Base-by-base conservation (phyloP, 2,797 vertebrate genomes). In the Molossus alvarezi region DNA sequence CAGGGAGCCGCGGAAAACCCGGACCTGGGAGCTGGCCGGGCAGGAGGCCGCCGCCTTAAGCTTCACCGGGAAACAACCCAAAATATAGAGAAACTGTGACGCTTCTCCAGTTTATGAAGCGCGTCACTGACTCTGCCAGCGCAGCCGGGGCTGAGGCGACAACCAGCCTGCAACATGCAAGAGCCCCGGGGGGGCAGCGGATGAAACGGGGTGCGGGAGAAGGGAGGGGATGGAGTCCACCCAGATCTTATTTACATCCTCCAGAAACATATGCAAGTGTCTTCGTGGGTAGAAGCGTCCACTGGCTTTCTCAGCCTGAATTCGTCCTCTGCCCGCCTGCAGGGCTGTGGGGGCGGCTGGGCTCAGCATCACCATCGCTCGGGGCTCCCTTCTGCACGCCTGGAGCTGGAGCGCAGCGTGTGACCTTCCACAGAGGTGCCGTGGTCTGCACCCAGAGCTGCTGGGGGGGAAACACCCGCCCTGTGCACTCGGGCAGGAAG, bases 381-480 rank as follows among this genome's bases (percentile, higher is more conserved):
- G 0, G 55, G n/a, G 48, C 41, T 45, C 45, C 27, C 23, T 64
- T 62, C 11, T 4, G 0, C 14, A 0, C 0, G 1, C 17, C 3
- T 45, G 33, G 33, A 33, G 33, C 33, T 41, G 13, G n/a, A 58
- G 21, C 53, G 18, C 18, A 12, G 5, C 6, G 37, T n/a, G 12
- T 73, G 3, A 10, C 18, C 10, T 45, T 9, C 62, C 12, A 25
- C 75, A 75, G 62, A 57, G 21, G 2, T 6, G n/a, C 5, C 33
- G 17, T 18, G 8, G 9, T 27, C n/a, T 37, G 7, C 2, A 60
- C 75, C 33, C 57, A 13, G 2, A 1, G 12, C 41, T 9, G 18
- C 25, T 10, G 53, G 10, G 29, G 37, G 2, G 7, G 17, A 27
- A 11, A 55, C 14, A 2, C 25, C 48, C 33, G 51, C 60, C 3